These are phyloP conservation scores for Myiotriccus ornatus DNA, from an alignment of 2,797 vertebrate genomes.

Conservation along the genomic window DNA sequence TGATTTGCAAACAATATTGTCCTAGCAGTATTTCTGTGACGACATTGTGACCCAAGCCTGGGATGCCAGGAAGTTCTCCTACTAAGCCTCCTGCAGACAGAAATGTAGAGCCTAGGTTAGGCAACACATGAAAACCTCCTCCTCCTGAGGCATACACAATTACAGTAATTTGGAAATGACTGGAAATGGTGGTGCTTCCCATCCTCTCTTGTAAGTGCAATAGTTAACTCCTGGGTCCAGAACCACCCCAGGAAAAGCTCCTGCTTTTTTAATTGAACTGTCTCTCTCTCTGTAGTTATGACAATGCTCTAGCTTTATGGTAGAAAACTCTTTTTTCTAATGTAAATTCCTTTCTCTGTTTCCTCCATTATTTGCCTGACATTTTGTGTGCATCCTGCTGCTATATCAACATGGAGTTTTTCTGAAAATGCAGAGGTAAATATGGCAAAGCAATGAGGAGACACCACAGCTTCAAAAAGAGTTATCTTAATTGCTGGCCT, in stretches of 20 bases:
- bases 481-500: neutral
- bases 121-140: neutral
- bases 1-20: neutral
- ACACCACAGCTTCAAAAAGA: neutral
- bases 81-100: neutral
- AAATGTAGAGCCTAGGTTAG: neutral
- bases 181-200: neutral
- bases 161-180: neutral
- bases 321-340: neutral
- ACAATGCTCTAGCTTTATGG: neutral
- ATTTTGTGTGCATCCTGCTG: neutral
- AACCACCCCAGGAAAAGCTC: neutral
- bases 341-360: neutral
- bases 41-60: neutral
- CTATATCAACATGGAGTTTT: neutral
- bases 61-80: neutral
- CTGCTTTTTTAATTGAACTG: neutral
- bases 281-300: neutral
- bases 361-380: neutral
- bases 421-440: neutral
- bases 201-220: neutral
- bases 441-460: neutral
- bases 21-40: neutral
- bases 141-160: neutral
- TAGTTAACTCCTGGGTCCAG: neutral